These are phyloP conservation scores for Acomys russatus DNA, from an alignment of 2,797 vertebrate species.

Conservation along the genomic window DNA sequence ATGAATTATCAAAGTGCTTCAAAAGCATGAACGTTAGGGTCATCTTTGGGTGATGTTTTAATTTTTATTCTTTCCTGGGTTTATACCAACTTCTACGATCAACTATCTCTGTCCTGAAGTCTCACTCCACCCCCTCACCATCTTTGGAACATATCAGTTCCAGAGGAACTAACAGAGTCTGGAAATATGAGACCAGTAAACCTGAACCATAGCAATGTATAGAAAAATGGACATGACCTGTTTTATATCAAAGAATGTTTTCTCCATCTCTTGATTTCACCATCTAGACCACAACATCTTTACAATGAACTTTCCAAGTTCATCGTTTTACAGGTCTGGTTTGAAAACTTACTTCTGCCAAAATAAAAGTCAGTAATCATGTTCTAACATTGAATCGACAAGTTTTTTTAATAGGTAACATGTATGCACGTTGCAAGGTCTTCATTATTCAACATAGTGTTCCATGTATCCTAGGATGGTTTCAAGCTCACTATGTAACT, in stretches of 20 bases:
- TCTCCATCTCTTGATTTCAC: background rate
- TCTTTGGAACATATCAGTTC: background rate
- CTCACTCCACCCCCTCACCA: rapidly evolving
- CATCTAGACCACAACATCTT: background rate
- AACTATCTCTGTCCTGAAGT: too few relatives aligned
- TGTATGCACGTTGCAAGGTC: background rate
- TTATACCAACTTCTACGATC: background rate
- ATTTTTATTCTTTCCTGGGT: background rate
- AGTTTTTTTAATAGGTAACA: slow-evolving; percentile 7
- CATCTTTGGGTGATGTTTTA: background rate
- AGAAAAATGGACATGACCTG: background rate
- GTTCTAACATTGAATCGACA: background rate
- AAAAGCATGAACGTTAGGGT: background rate
- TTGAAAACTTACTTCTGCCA: background rate
- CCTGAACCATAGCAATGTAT: rapidly evolving
- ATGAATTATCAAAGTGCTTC: background rate
- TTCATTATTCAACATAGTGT: background rate
- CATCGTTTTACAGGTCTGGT: background rate
- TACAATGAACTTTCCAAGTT: background rate
- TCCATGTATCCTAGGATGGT: background rate
- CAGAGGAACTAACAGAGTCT: background rate
- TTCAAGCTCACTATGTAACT: background rate
- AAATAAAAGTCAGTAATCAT: background rate
- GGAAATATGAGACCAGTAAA: background rate
- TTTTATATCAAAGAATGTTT: background rate